Conservation (phyloP, 2,113 vertebrate species). For the Chaetura pelagica region DNA sequence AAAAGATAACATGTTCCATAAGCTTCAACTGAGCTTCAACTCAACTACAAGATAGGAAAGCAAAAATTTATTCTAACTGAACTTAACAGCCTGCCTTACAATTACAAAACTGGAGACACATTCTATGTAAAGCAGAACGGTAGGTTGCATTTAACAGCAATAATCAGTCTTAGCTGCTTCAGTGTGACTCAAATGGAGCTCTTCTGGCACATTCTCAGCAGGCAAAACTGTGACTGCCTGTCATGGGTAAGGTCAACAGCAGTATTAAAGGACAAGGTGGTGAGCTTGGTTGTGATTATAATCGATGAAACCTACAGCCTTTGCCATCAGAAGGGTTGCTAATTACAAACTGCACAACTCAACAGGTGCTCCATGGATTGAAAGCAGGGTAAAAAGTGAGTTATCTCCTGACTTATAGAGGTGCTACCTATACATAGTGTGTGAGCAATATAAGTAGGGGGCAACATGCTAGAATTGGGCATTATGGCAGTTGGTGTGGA, state of each 20-base stretch:
- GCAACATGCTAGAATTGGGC: background rate
- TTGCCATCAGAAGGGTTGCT: background rate
- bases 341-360: background rate
- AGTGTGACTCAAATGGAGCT: background rate
- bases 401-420: background rate
- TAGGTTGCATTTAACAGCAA: background rate
- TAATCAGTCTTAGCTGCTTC: background rate
- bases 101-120: background rate
- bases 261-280: background rate
- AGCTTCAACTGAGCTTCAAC: background rate
- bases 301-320: background rate
- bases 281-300: background rate
- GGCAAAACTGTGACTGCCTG: background rate
- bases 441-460: background rate
- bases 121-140: background rate
- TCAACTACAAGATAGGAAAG: background rate
- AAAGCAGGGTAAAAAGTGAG: background rate
- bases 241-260: background rate
- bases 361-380: background rate
- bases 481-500: background rate
- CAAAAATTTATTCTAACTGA: background rate
- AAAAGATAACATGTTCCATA: background rate
- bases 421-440: background rate
- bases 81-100: background rate
- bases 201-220: background rate